Conservation (phyloP, 1,140 invertebrate genomes). For the Aphis gossypii region DNA sequence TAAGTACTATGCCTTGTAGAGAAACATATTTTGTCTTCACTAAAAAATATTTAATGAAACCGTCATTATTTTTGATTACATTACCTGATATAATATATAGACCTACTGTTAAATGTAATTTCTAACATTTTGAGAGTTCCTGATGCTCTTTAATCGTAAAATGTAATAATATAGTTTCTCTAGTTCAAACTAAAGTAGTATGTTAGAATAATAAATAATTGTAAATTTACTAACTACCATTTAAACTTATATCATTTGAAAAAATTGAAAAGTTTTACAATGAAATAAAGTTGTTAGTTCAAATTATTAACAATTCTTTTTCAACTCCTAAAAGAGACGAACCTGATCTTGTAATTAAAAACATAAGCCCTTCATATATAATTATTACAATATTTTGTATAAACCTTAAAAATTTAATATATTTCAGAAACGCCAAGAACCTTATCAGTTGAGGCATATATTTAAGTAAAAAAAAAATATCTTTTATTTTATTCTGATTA, state of each 20-base stretch:
- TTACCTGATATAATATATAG: background rate
- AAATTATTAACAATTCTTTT: no score
- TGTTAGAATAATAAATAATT: background rate
- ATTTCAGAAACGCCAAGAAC: no score
- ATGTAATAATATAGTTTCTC: slow-evolving; percentile 11
- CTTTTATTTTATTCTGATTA: background rate
- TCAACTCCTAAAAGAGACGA: no score
- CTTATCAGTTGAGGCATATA: no score
- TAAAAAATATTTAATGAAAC: background rate
- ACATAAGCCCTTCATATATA: no score
- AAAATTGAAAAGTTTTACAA: background rate
- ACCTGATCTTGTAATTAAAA: no score
- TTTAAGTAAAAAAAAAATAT: background rate
- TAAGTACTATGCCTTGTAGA: background rate
- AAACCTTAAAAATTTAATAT: no score
- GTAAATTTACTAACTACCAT: background rate
- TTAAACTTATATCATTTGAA: background rate
- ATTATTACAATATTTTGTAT: no score
- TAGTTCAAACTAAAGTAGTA: background rate
- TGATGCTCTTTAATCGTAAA: background rate
- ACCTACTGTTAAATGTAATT: background rate
- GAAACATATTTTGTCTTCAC: background rate
- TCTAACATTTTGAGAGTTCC: background rate
- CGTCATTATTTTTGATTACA: background rate
- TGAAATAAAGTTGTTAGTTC: background rate